Evolutionary conservation across 2,113 vertebrate genomes (phyloP).

Genomic region (Garra rufa): DNA sequence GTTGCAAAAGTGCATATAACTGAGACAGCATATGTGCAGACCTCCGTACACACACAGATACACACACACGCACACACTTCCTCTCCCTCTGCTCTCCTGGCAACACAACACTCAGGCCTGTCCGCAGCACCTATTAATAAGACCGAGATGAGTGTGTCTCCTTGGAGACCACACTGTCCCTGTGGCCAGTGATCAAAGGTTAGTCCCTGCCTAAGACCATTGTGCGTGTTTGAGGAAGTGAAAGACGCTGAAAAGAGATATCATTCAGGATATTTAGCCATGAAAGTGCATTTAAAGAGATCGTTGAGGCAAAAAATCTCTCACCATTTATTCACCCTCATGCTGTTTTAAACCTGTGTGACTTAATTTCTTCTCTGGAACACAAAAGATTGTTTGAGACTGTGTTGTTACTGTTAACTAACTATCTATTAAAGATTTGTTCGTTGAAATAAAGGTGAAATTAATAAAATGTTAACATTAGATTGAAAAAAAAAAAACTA

Average conservation of each 20-base stretch:
- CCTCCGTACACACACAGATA: conserved; percentile 8
- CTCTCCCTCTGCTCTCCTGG: conserved; percentile 38
- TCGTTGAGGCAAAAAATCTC: neutral
- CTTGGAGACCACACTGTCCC: conserved; percentile 53
- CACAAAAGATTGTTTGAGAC: too few relatives aligned
- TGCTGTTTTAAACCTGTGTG: neutral
- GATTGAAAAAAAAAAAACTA: neutral
- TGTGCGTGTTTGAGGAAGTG: conserved; percentile 5
- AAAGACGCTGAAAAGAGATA: neutral
- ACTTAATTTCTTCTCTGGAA: neutral
- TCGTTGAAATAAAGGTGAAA: neutral
- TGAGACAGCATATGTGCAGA: conserved; percentile 35
- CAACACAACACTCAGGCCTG: conserved; percentile 51
- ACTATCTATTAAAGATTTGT: neutral
- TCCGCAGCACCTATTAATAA: conserved; percentile 57
- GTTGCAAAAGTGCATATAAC: conserved; percentile 20
- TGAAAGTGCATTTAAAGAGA: conserved; percentile 13
- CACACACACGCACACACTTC: conserved; percentile 37
- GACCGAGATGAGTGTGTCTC: conserved; percentile 49
- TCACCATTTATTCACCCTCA: neutral
- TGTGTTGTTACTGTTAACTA: neutral
- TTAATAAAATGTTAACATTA: neutral
- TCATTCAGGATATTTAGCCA: conserved; percentile 2
- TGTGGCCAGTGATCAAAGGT: conserved; percentile 47
- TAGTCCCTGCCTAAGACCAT: conserved; percentile 18